These are phyloP conservation scores for Cyphomyrus discorhynchus DNA, from an alignment of 2,113 vertebrate genomes.

Conservation along the genomic window DNA sequence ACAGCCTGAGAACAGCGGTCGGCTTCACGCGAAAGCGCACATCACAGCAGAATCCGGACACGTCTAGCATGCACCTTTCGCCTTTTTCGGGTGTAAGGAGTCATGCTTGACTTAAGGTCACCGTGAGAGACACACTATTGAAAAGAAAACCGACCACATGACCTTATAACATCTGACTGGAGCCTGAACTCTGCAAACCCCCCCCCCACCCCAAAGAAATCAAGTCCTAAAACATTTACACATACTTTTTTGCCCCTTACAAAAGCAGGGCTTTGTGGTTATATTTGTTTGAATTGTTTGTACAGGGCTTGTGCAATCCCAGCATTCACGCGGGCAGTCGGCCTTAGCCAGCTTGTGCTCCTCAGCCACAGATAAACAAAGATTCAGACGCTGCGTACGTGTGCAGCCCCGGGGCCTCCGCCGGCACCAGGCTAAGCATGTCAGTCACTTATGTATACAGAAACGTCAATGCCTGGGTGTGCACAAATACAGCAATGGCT, in stretches of 20 bases:
- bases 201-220: not conserved
- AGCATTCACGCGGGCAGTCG: not conserved
- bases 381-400: not conserved
- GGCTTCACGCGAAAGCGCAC: not conserved
- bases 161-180: not conserved
- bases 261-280: not conserved
- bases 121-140: not conserved
- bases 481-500: not conserved
- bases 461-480: not conserved
- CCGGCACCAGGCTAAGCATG: not conserved
- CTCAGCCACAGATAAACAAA: not conserved
- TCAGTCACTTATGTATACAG: not conserved
- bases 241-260: not conserved
- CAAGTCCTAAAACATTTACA: not conserved
- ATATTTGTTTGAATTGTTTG: not conserved
- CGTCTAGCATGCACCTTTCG: not conserved
- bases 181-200: not conserved
- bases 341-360: not conserved
- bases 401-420: not conserved
- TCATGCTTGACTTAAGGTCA: not conserved
- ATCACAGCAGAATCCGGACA: not conserved
- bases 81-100: not conserved
- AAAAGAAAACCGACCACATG: not conserved
- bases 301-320: not conserved
- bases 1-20: not conserved